These are phyloP conservation scores for Tanytarsus gracilentus DNA, from an alignment of 2,888 invertebrate species.

Conservation along the genomic window DNA sequence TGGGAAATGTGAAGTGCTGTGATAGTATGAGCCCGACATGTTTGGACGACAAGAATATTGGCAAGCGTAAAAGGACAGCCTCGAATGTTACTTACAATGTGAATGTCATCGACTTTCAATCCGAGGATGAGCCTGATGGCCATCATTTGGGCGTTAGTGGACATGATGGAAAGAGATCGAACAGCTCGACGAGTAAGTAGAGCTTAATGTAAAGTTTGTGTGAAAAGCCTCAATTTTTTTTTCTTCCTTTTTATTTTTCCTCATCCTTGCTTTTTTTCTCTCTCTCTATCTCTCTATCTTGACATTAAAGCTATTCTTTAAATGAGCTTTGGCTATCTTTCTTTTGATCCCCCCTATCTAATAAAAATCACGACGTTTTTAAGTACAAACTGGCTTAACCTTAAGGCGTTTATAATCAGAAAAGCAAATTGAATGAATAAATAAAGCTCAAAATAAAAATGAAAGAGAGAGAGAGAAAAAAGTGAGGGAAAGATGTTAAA, in stretches of 20 bases:
- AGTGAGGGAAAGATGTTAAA: neutral
- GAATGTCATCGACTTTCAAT: constrained; percentile 26
- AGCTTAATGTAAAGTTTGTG: neutral
- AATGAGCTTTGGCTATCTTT: neutral
- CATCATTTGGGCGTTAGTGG: neutral
- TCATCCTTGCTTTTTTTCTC: neutral
- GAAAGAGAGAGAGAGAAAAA: no score
- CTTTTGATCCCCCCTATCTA: no score
- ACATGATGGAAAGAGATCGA: constrained; percentile 20
- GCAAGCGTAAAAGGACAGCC: constrained; percentile 13
- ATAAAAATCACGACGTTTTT: no score
- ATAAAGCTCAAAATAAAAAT: no score
- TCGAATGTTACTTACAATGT: constrained; percentile 27
- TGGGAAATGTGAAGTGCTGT: constrained; percentile 11
- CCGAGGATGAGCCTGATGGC: constrained; percentile 11
- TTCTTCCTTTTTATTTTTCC: neutral
- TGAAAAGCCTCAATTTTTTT: neutral
- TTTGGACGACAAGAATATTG: constrained; percentile 17
- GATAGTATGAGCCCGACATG: constrained; percentile 8
- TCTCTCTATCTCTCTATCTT: neutral
- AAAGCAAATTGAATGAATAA: constrained; percentile 14
- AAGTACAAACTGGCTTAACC: neutral
- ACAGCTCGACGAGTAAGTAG: constrained; percentile 28
- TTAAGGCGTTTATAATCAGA: constrained; percentile 1
- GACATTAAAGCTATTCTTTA: neutral